Conservation (phyloP, 2,888 invertebrate genomes). For the Microctonus brassicae region DNA sequence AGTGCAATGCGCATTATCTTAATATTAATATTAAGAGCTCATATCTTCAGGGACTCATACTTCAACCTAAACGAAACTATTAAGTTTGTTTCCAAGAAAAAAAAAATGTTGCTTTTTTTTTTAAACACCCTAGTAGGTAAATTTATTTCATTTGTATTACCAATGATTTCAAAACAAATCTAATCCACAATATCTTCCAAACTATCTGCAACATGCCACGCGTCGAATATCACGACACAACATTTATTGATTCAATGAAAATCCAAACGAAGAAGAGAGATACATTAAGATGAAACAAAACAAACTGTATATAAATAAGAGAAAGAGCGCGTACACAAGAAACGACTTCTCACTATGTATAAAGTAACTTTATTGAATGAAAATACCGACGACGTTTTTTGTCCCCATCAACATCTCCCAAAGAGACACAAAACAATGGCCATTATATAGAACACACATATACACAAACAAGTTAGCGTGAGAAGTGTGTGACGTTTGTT, state of each 20-base stretch:
- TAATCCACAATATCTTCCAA: constrained; percentile 32
- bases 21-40: too few relatives aligned
- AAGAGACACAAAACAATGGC: constrained; percentile 59
- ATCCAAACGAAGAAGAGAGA: background rate
- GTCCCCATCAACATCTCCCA: constrained; percentile 56
- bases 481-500: constrained; percentile 40
- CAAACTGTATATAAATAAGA: constrained; percentile 23
- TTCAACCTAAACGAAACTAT: too few relatives aligned
- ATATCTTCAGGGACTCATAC: too few relatives aligned
- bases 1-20: too few relatives aligned
- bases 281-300: constrained; percentile 17
- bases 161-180: too few relatives aligned
- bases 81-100: too few relatives aligned
- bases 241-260: too few relatives aligned
- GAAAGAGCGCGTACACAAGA: constrained; percentile 19
- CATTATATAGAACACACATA: constrained; percentile 59
- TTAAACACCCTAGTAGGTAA: too few relatives aligned
- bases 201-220: constrained; percentile 40
- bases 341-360: constrained; percentile 24
- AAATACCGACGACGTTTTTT: constrained; percentile 62
- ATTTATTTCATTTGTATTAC: too few relatives aligned
- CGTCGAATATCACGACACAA: constrained; percentile 38
- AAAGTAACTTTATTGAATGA: constrained; percentile 60
- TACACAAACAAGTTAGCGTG: constrained; percentile 17
- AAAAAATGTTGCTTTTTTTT: too few relatives aligned